A percentile compares a stretch with the other conserved stretches of the same genome.
These are phyloP conservation scores for Melinaea marsaeus DNA, from an alignment of 2,888 invertebrate species.

Conservation along the genomic window DNA sequence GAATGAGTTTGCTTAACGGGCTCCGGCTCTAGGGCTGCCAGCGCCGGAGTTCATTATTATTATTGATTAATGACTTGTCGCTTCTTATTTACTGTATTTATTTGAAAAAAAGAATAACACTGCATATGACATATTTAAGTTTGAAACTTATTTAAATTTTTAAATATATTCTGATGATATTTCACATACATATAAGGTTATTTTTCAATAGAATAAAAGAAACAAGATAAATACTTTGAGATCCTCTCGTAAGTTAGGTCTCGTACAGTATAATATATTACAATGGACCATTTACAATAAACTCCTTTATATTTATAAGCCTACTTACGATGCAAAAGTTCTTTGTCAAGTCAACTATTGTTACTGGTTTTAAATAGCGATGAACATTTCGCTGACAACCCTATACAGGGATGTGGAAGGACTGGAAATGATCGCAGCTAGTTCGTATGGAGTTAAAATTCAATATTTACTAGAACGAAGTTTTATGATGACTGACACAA, in stretches of 20 bases:
- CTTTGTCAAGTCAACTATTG: constrained; percentile 2
- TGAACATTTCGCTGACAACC: constrained; percentile 14
- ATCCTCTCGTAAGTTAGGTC: neutral
- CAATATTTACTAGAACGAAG: constrained; percentile 31
- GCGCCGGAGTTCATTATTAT: constrained; percentile 32
- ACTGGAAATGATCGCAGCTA: constrained; percentile 29
- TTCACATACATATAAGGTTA: neutral
- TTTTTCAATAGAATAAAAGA: constrained; percentile 7
- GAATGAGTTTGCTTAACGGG: constrained; percentile 73
- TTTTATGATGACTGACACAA: constrained; percentile 27
- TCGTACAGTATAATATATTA: neutral
- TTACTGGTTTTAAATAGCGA: neutral
- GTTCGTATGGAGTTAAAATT: constrained; percentile 29
- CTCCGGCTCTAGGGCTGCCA: constrained; percentile 29
- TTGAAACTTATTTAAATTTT: too few relatives aligned
- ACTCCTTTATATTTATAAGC: constrained; percentile 3
- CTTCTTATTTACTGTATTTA: neutral
- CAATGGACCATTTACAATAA: neutral
- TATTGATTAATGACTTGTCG: constrained; percentile 24
- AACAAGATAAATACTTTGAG: neutral
- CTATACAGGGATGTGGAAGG: constrained; percentile 27
- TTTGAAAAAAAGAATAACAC: neutral
- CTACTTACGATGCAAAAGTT: neutral
- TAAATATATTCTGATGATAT: too few relatives aligned
- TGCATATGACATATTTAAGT: neutral